A percentile compares a stretch with the other conserved stretches of the same genome.
These are phyloP conservation scores for Laterallus jamaicensis DNA, from an alignment of 2,113 vertebrate species.

Conservation along the genomic window DNA sequence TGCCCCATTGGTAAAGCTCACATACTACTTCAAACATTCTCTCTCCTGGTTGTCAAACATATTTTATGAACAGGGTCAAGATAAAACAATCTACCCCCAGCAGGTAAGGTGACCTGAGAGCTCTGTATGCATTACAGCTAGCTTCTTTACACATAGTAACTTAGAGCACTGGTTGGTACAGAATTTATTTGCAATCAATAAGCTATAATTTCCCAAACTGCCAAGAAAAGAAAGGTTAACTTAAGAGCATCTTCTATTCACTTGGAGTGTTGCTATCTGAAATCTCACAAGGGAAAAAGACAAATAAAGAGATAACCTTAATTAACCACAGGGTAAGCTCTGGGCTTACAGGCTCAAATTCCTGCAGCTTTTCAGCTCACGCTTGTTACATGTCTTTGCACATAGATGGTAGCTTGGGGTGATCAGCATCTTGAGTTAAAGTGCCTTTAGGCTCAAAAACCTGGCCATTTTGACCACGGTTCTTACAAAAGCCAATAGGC, in stretches of 20 bases:
- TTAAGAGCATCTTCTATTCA: background rate
- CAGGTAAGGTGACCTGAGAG: background rate
- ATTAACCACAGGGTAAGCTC: background rate
- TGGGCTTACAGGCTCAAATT: background rate
- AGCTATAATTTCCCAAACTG: background rate
- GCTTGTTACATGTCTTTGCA: background rate
- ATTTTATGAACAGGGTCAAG: background rate
- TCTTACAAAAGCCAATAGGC: background rate
- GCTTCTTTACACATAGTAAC: background rate
- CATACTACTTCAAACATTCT: background rate
- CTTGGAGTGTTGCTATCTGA: background rate
- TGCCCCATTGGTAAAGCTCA: background rate
- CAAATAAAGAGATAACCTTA: constrained; percentile 32
- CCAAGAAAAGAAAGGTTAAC: background rate
- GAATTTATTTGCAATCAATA: constrained; percentile 8
- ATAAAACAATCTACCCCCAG: background rate
- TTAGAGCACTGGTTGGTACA: background rate
- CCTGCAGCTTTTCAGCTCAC: background rate
- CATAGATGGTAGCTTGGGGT: background rate
- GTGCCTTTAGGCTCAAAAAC: background rate
- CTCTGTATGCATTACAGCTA: background rate
- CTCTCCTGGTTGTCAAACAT: background rate
- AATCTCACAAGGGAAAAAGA: background rate
- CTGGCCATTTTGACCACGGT: background rate
- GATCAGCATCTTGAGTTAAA: background rate